Evolutionary conservation across 2,888 invertebrate species (phyloP).

Genomic region (Elmis aenea): DNA sequence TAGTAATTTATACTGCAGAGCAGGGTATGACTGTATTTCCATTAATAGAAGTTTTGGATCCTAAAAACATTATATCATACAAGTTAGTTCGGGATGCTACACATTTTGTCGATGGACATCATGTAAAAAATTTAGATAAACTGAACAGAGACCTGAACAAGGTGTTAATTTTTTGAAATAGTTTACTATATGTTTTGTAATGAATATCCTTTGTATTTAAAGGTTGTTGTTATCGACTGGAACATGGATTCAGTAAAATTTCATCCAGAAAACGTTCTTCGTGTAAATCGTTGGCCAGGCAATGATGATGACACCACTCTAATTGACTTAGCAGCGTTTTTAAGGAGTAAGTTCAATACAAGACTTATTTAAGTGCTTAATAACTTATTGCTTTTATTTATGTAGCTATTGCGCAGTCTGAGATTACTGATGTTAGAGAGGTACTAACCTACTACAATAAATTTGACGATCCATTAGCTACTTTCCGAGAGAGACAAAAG

Average conservation of each 20-base stretch:
- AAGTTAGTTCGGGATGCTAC: constrained; percentile 94
- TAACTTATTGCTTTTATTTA: constrained; percentile 6
- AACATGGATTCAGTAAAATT: constrained; percentile 79
- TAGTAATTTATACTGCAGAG: constrained; percentile 94
- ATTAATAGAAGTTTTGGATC: constrained; percentile 88
- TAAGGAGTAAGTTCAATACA: constrained; percentile 80
- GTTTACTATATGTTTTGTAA: constrained; percentile 2
- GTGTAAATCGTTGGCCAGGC: constrained; percentile 86
- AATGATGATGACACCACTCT: constrained; percentile 86
- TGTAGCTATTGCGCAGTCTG: constrained; percentile 81
- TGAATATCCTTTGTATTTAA: no score
- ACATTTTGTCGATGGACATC: constrained; percentile 88
- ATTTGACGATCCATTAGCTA: constrained; percentile 87
- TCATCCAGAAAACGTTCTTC: constrained; percentile 84
- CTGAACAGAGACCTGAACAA: constrained; percentile 79
- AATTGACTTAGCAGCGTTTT: constrained; percentile 83
- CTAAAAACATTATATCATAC: constrained; percentile 83
- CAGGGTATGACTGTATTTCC: constrained; percentile 94
- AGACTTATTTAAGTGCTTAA: constrained; percentile 3
- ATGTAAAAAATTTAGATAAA: constrained; percentile 85
- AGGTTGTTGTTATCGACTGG: constrained; percentile 96
- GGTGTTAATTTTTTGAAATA: constrained; percentile 51
- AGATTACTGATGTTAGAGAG: constrained; percentile 90
- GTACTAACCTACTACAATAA: constrained; percentile 89
- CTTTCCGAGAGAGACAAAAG: constrained; percentile 88